Base-by-base conservation (phyloP, 1,140 invertebrate genomes). In the Homarus americanus region DNA sequence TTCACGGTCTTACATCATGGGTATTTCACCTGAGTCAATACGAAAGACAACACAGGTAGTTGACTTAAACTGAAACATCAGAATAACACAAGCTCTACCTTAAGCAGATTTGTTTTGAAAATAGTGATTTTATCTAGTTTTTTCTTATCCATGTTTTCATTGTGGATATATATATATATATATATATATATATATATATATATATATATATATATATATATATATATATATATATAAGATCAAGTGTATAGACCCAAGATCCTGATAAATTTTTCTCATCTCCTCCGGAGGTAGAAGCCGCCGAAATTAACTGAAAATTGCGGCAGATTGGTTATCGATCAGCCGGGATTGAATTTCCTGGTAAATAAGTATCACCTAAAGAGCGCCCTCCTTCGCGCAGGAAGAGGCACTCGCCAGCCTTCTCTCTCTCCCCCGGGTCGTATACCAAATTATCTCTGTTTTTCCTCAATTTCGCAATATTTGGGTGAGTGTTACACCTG, bases 241-340 rank as follows among this genome's bases (percentile, higher is more conserved):
- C 5, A 10, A 5, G 2, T 17, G 24, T 58, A 58, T 24, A 17
- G 12, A 40, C 24, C 24, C 38, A 38, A 76, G 15, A 76, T 38
- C 17, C 12, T 38, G 24, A 17, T 17, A 2, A 58, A 58, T 49
- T 7, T 10, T 76, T 32, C n/a, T 53, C 49, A 12, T 82, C 79
- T 53, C 41, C 41, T 15, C 40, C n/a, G 49, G 83, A 44, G 24
- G 83, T 38, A 41, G 36, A 72, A 28, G 9, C 58, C 32, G 41
- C 72, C 32, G 53, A 53, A 76, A 87, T 87, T 79, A 79, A 78
- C 44, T 38, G 49, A 87, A 87, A 87, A 78, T 87, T 87, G 49
- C 15, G 28, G 1, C 32, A 79, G 73, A 87, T 87, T 87, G 75
- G 32, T 87, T 87, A 87, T 87, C 75, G 73, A 87, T 87, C 85